Conservation (phyloP, 1,140 invertebrate species). For the Agrypnia vestita region DNA sequence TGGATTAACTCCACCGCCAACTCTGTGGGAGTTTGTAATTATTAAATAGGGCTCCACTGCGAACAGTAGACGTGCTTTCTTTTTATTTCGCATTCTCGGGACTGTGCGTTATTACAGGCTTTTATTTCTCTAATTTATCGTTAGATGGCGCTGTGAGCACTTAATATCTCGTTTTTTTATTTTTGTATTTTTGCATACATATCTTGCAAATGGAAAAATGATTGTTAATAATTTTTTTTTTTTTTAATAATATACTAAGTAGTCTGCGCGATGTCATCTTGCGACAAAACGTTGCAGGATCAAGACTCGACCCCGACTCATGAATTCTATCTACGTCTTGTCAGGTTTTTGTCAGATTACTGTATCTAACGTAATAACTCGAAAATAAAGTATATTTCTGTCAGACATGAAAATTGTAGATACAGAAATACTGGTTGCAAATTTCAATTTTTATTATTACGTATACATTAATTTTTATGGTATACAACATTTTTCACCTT, state of each 20-base stretch:
- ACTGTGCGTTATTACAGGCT: not conserved
- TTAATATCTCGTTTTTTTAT: not conserved
- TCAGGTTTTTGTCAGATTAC: too few relatives aligned
- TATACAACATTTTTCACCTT: not conserved
- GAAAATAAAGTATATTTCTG: too few relatives aligned
- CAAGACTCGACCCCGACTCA: too few relatives aligned
- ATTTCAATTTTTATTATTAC: not conserved
- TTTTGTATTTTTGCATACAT: not conserved
- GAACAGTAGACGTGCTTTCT: not conserved
- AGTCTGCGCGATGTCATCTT: too few relatives aligned
- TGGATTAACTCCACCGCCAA: not conserved
- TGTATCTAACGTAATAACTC: too few relatives aligned
- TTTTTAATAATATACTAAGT: too few relatives aligned
- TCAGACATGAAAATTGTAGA: too few relatives aligned
- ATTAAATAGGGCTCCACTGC: not conserved
- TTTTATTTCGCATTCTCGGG: not conserved
- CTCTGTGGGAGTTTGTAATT: not conserved
- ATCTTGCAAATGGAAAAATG: conserved; percentile 1
- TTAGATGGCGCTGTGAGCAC: conserved; percentile 32
- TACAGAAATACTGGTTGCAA: too few relatives aligned
- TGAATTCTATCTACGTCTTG: too few relatives aligned
- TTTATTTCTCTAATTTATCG: conserved; percentile 37
- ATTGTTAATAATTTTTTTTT: conserved; percentile 4
- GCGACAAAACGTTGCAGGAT: not conserved
- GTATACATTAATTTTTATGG: not conserved